Percentiles rank a stretch among this genome's conserved stretches.
Conservation (phyloP, 2,888 invertebrate species). For the Pantelozetes paolii region DNA sequence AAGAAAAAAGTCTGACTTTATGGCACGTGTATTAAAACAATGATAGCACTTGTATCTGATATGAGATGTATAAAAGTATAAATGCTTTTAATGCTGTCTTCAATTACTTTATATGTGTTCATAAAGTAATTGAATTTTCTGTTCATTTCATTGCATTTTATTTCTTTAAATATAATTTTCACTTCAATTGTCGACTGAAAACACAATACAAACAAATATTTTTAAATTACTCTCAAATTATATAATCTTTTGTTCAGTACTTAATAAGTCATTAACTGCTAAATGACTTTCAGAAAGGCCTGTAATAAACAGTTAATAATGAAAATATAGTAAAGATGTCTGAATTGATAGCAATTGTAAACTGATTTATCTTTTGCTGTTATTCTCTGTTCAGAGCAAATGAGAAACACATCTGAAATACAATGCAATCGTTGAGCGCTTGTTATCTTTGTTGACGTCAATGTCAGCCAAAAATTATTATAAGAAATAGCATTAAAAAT, state of each 20-base stretch:
- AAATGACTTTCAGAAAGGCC: background rate
- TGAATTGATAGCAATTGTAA: background rate
- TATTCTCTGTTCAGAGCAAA: background rate
- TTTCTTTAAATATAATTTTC: too few relatives aligned
- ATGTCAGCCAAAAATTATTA: background rate
- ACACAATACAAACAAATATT: too few relatives aligned
- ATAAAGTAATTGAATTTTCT: too few relatives aligned
- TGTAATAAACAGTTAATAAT: background rate
- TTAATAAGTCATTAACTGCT: background rate
- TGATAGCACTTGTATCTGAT: background rate
- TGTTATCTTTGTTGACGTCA: conserved; percentile 28
- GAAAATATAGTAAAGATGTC: background rate
- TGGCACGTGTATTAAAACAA: conserved; percentile 3
- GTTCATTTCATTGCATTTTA: too few relatives aligned
- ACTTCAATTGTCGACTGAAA: too few relatives aligned
- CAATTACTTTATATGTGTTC: background rate
- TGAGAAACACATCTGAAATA: background rate
- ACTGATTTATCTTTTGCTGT: background rate
- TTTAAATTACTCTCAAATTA: too few relatives aligned
- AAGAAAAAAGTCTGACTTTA: background rate
- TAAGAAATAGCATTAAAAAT: background rate
- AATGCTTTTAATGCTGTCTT: background rate
- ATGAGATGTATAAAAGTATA: background rate
- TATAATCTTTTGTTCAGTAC: too few relatives aligned
- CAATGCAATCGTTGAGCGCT: background rate